Evolutionary conservation across 2,113 vertebrate genomes (phyloP), one percentile per base, ranked within the genome.

Genomic region (Cochlearius cochlearius): DNA sequence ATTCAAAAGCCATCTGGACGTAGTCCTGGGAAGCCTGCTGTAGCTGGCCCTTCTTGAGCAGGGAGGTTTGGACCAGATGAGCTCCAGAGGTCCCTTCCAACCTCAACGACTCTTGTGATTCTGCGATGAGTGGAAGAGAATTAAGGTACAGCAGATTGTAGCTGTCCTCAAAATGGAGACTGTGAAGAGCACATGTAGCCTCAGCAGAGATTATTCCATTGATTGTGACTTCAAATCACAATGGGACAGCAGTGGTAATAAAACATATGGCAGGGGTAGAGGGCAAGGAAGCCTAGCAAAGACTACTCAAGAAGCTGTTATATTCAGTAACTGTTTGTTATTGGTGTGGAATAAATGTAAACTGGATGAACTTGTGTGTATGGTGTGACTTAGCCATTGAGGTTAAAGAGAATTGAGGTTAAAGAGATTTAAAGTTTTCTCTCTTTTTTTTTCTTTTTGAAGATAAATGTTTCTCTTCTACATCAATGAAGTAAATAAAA

Each of bases 61-160:
- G 5, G 10, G 7, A 11, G 2, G 1, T 34, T 56, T 2, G 0
- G n/a, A 83, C 12, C 17, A 78, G 30, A 20, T 27, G 39, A 41
- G 2, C 26, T 89, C 36, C 55, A 53, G 34, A 53, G 8, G 27
- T n/a, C 56, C n/a, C n/a, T 88, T 62, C 30, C 69, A 67, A 20
- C 15, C 19, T 80, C 64, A 84, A 7, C 12, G 12, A 19, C 64
- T 74, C 68, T n/a, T 41, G 21, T 59, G 34, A 71, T 56, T 89
- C 26, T 69, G 29, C 0, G 0, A 15, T 11, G 45, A 56, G 7
- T 56, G 26, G 58, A 69, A 72, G 64, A 76, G 16, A 79, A 68
- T 43, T 38, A 45, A 38, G 18, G 15, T 67, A 67, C 27, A 56
- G 58, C 12, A 71, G 45, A 58, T 1, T 79, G n/a, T 29, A 73